These are phyloP conservation scores for Cistogaster globosa DNA, from an alignment of 2,888 invertebrate species.

Conservation along the genomic window DNA sequence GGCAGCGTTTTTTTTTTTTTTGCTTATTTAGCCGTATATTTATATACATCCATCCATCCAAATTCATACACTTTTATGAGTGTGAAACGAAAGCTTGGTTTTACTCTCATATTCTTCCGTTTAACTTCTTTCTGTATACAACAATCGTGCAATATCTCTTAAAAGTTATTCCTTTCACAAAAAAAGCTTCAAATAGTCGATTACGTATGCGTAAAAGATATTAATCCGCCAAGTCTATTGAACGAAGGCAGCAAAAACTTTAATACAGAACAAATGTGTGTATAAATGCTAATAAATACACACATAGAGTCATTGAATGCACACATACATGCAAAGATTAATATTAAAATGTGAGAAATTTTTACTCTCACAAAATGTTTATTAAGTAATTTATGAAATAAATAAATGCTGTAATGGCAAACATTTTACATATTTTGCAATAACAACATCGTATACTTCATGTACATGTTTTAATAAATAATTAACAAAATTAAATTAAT, in stretches of 20 bases:
- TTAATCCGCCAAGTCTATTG: conserved; percentile 39
- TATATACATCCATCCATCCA: not conserved
- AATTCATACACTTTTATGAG: not conserved
- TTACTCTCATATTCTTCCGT: conserved; percentile 65
- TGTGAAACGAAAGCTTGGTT: conserved; percentile 58
- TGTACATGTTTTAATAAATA: not conserved
- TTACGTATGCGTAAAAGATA: conserved; percentile 68
- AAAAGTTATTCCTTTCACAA: conserved; percentile 65
- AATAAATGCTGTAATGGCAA: conserved; percentile 51
- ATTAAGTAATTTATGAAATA: conserved; percentile 56
- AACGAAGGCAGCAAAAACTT: conserved; percentile 13
- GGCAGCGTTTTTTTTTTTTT: conserved; percentile 48
- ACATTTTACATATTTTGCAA: conserved; percentile 8
- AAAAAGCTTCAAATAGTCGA: conserved; percentile 62
- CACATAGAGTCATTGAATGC: too few relatives aligned
- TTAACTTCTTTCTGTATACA: conserved; percentile 65
- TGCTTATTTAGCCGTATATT: too few relatives aligned
- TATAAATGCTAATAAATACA: not conserved
- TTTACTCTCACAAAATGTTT: conserved; percentile 34
- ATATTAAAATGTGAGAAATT: not conserved
- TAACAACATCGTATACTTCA: not conserved
- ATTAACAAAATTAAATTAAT: not conserved
- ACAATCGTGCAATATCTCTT: conserved; percentile 55
- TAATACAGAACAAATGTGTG: not conserved
- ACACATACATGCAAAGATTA: not conserved